Base-by-base conservation (phyloP, 2,797 vertebrate species). In the Enteromius trimaculatus region DNA sequence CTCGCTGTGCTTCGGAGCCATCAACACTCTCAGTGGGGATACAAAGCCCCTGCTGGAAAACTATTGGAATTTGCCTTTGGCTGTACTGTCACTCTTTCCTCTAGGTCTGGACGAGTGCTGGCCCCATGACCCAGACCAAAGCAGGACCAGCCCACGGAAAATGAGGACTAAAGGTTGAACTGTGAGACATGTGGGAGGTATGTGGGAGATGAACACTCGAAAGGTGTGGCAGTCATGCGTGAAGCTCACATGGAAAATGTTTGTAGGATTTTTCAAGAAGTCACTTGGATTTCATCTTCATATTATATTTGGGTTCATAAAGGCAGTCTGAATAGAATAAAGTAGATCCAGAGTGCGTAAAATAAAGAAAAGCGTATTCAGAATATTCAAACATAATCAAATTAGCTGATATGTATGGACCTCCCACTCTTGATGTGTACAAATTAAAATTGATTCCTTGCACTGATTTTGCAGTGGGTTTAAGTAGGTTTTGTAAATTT, bases 21-120 rank as follows among this genome's bases (percentile, higher is more conserved):
- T 88, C 78, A 81, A 86, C 84, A 78, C 29, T 77, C 80, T 44
- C 72, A 71, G 79, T 81, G 81, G 84, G 77, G 84, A 76, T 53
- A 77, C 68, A 21, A 76, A 49, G 65, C 64, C 85, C 84, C 70
- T 83, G 74, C 83, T 86, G 86, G 83, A 79, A 88, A 80, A 82
- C 86, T 75, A 79, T 78, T 42, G 74, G 60, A 69, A 66, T 84
- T 83, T 81, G 44, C 77, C 62, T 60, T 81, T 55, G 69, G 34
- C 71, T 68, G 66, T 68, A 47, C 66, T 83, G 69, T 72, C 66
- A 14, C n/a, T 80, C 69, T 81, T 81, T 83, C 53, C 68, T 77
- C 26, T n/a, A 75, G 39, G 79, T 58, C 3, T 26, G 47, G 66
- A 74, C 60, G 34, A 75, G 76, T 34, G 26, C 60, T 47, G 68